A percentile compares a stretch with the other conserved stretches of the same genome.
Evolutionary conservation across 1,140 invertebrate genomes (phyloP).

Genomic region (Bradynema listronoti): DNA sequence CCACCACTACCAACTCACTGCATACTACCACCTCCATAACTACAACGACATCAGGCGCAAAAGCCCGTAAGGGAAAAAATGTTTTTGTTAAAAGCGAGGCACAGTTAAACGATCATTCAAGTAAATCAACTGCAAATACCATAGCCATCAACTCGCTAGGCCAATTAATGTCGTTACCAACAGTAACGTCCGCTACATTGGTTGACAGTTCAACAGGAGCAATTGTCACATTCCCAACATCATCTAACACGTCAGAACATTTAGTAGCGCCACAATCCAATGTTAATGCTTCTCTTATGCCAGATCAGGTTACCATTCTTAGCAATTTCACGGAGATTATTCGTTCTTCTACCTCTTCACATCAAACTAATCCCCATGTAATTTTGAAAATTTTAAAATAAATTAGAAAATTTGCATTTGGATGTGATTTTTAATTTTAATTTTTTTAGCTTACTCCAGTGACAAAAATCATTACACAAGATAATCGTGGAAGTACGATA

Average conservation of each 20-base stretch:
- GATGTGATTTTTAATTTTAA: background rate
- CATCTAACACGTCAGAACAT: background rate
- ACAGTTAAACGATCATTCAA: too few relatives aligned
- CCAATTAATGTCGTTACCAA: too few relatives aligned
- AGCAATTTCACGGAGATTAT: slow-evolving; percentile 17
- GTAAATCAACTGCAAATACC: too few relatives aligned
- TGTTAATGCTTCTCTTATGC: too few relatives aligned
- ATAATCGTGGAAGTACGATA: background rate
- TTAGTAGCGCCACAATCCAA: too few relatives aligned
- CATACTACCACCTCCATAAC: background rate
- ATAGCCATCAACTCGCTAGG: too few relatives aligned
- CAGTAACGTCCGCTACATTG: too few relatives aligned
- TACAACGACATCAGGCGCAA: background rate
- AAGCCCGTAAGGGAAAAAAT: background rate
- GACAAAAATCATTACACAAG: background rate
- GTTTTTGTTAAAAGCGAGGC: too few relatives aligned
- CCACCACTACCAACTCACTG: background rate
- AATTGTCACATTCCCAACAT: background rate
- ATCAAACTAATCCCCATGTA: background rate
- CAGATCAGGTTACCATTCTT: slow-evolving; percentile 7
- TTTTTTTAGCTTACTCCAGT: background rate
- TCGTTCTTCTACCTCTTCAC: slow-evolving; percentile 15
- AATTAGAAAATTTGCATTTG: background rate
- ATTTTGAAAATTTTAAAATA: background rate
- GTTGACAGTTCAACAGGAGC: background rate